phyloP scores from a whole-genome alignment of 2,888 invertebrate species.

The Phyto melanocephala region DNA sequence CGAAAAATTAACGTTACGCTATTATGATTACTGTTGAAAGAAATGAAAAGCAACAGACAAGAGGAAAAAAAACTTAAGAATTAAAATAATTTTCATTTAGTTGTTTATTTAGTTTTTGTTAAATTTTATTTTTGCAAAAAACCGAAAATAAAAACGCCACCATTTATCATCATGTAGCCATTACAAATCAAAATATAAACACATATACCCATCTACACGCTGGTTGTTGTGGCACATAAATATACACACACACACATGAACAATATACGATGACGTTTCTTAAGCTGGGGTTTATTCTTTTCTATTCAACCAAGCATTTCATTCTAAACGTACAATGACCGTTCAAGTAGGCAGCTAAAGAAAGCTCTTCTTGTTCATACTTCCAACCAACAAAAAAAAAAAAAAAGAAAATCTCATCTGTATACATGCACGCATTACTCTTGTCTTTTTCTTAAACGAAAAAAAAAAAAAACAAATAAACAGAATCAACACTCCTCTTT shows the following conservation, averaged over 20 bases:
- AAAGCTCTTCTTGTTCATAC: conserved; percentile 37
- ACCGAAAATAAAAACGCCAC: conserved; percentile 41
- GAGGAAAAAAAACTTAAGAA: conserved; percentile 4
- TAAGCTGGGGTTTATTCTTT: neutral
- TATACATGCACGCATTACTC: conserved; percentile 56
- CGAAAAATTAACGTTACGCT: conserved; percentile 46
- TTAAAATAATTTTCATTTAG: conserved; percentile 24
- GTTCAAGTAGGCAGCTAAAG: conserved; percentile 67
- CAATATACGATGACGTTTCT: conserved; percentile 28
- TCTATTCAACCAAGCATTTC: conserved; percentile 58
- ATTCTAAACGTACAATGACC: conserved; percentile 73
- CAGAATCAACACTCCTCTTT: conserved; percentile 14
- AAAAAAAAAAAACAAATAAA: no score
- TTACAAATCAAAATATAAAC: neutral
- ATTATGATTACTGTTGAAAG: conserved; percentile 6
- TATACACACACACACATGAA: neutral
- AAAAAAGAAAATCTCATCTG: conserved; percentile 14
- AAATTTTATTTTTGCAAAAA: conserved; percentile 12
- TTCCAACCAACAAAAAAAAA: conserved; percentile 23
- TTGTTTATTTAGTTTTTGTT: conserved; percentile 39
- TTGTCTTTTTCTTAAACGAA: conserved; percentile 25
- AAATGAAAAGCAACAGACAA: conserved; percentile 3
- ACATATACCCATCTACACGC: conserved; percentile 16
- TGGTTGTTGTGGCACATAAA: no score
- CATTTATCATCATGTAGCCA: conserved; percentile 54